A percentile compares a stretch with the other conserved stretches of the same genome.
Evolutionary conservation across 2,797 vertebrate genomes (phyloP).

Genomic region (Myripristis jacobus): DNA sequence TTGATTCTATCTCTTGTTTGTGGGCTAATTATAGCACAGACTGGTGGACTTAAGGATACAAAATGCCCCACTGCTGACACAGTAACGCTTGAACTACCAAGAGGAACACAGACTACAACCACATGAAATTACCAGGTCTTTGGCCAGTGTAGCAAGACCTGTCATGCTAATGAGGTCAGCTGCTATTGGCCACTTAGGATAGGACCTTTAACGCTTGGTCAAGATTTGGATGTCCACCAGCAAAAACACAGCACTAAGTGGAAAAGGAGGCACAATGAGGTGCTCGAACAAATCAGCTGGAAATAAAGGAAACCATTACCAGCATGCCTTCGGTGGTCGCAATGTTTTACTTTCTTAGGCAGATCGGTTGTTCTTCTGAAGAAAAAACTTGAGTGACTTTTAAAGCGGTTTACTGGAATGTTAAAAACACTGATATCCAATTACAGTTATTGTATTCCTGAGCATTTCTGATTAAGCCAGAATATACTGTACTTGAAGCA

Average conservation of each 20-base stretch:
- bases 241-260: background rate
- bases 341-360: slow-evolving; percentile 17
- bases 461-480: slow-evolving; percentile 20
- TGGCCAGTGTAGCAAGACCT: background rate
- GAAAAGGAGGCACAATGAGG: slow-evolving; percentile 1
- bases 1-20: slow-evolving; percentile 1
- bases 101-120: background rate
- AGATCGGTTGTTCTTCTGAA: background rate
- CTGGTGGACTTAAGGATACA: background rate
- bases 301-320: slow-evolving; percentile 16
- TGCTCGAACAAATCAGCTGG: background rate
- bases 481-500: slow-evolving; percentile 25
- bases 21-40: background rate
- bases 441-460: background rate
- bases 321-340: slow-evolving; percentile 17
- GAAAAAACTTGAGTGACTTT: slow-evolving; percentile 2
- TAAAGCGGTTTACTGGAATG: slow-evolving; percentile 10
- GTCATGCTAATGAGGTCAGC: background rate
- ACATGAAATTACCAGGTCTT: background rate
- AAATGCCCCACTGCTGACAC: background rate
- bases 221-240: background rate
- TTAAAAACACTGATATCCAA: slow-evolving; percentile 12
- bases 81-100: background rate
- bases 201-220: background rate
- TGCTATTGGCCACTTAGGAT: background rate